These are phyloP conservation scores for Procavia capensis DNA, from an alignment of 2,113 vertebrate species.

Conservation along the genomic window DNA sequence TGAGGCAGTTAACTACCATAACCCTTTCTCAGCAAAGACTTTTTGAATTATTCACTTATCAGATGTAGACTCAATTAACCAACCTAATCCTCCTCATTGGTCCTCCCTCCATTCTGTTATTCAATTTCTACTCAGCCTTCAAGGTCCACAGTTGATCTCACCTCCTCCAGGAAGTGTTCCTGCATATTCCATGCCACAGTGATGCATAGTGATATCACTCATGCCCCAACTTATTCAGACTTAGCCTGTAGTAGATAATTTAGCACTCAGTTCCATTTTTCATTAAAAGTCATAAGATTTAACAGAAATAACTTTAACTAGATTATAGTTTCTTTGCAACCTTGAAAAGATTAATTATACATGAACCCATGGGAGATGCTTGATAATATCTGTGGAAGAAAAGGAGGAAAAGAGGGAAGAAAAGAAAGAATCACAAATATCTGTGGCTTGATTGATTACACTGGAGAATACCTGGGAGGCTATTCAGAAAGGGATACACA, in stretches of 20 bases:
- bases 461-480: neutral
- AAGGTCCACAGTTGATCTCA: neutral
- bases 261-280: neutral
- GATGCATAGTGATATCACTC: neutral
- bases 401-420: neutral
- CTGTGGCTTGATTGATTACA: neutral
- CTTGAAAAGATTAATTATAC: neutral
- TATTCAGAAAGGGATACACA: neutral
- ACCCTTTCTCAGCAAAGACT: constrained; percentile 55
- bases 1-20: neutral
- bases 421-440: neutral
- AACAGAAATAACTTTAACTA: neutral
- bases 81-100: neutral
- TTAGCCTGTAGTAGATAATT: neutral
- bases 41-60: constrained; percentile 1
- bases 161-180: neutral
- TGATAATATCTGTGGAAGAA: constrained; percentile 1
- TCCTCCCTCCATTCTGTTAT: neutral
- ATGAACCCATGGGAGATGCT: neutral
- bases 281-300: neutral
- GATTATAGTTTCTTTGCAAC: neutral
- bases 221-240: neutral
- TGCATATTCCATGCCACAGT: neutral
- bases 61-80: constrained; percentile 12
- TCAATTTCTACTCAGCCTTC: neutral